These are phyloP conservation scores for Thalassophryne amazonica DNA, from an alignment of 2,797 vertebrate species.

Conservation along the genomic window DNA sequence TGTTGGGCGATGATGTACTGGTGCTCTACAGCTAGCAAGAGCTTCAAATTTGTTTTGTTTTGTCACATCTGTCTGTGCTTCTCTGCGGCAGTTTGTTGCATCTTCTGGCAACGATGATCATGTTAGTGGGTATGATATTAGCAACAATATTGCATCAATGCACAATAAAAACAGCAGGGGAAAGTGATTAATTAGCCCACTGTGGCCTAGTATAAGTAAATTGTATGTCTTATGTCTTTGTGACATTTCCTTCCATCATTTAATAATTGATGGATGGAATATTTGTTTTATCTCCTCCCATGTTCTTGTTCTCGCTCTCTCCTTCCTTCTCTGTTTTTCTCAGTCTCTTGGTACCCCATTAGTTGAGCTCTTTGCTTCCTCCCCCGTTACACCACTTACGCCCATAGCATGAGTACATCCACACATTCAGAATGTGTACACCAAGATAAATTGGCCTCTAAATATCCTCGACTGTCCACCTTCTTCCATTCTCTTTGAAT, in stretches of 20 bases:
- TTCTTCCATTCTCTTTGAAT: conserved; percentile 34
- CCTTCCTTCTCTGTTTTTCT: not conserved
- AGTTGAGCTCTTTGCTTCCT: conserved; percentile 38
- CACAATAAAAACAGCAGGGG: conserved; percentile 12
- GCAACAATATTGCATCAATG: conserved; percentile 11
- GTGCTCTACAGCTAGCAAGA: too few relatives aligned
- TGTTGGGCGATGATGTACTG: conserved; percentile 10
- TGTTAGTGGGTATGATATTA: conserved; percentile 8
- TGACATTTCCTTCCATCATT: conserved; percentile 26
- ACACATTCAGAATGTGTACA: conserved; percentile 14
- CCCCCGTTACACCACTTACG: conserved; percentile 22
- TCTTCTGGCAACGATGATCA: conserved; percentile 15
- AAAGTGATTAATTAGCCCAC: conserved; percentile 27
- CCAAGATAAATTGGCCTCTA: conserved; percentile 20
- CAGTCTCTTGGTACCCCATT: conserved; percentile 47
- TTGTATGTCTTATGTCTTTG: conserved; percentile 36
- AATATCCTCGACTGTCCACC: conserved; percentile 29
- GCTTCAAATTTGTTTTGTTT: conserved; percentile 31
- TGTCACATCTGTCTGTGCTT: conserved; percentile 19
- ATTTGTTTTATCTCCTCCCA: not conserved
- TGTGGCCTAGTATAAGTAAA: conserved; percentile 12
- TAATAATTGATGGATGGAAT: conserved; percentile 47
- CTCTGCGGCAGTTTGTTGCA: conserved; percentile 22
- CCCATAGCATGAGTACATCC: conserved; percentile 13
- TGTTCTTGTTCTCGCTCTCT: conserved; percentile 10